Percentiles rank a stretch among this genome's conserved stretches.
These are phyloP conservation scores for Girardinus metallicus DNA, from an alignment of 2,797 vertebrate genomes.

Conservation along the genomic window DNA sequence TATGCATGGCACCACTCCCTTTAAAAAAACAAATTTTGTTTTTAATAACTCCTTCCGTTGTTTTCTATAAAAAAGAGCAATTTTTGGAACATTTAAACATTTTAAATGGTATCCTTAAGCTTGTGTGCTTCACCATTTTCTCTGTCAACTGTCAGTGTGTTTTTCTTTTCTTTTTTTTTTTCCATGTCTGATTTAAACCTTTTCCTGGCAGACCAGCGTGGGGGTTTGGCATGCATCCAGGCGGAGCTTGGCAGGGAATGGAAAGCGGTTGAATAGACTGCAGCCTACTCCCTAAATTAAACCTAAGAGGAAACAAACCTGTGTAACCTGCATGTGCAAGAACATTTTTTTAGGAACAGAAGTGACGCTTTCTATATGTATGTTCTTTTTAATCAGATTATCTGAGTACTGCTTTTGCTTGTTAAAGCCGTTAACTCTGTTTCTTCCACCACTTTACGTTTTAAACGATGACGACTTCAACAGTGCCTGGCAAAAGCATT, in stretches of 20 bases:
- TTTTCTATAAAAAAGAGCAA: not conserved
- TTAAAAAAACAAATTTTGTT: not conserved
- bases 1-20: not conserved
- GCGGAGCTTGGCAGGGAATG: not conserved
- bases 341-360: slow-evolving; percentile 2
- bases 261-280: not conserved
- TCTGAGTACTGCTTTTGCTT: not conserved
- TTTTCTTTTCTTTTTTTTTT: accelerated
- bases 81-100: not conserved
- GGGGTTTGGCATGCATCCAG: not conserved
- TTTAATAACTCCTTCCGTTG: not conserved
- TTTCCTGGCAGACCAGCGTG: slow-evolving; percentile 1
- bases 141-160: not conserved
- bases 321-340: not conserved
- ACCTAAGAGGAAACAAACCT: slow-evolving; percentile 1
- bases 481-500: not conserved
- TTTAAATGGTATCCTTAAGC: not conserved
- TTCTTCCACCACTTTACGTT: not conserved
- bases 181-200: slow-evolving; percentile 5
- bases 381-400: not conserved
- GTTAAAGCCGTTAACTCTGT: not conserved
- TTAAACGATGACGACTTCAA: not conserved
- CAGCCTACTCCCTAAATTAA: not conserved
- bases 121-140: slow-evolving; percentile 9
- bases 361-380: not conserved